Evolutionary conservation across 2,888 invertebrate species (phyloP).

Genomic region (Mystacides longicornis): DNA sequence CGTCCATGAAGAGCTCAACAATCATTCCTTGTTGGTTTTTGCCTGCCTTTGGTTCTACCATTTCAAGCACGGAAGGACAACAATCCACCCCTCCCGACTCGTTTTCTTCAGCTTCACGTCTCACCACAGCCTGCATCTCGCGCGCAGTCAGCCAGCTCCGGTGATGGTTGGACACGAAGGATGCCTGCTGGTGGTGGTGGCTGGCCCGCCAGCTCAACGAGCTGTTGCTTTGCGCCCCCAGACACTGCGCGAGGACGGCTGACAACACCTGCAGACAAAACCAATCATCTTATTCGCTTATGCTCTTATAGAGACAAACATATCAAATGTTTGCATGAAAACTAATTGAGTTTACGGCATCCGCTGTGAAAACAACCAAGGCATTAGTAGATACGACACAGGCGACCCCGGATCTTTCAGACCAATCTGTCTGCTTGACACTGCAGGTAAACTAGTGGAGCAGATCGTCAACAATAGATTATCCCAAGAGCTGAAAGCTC

Average conservation of each 20-base stretch:
- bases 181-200: background rate
- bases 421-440: too few relatives aligned
- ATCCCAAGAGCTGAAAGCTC: too few relatives aligned
- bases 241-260: conserved; percentile 22
- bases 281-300: too few relatives aligned
- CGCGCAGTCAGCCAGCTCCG: conserved; percentile 48
- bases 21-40: conserved; percentile 63
- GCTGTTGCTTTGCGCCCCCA: conserved; percentile 34
- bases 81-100: conserved; percentile 57
- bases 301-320: too few relatives aligned
- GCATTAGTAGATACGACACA: too few relatives aligned
- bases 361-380: too few relatives aligned
- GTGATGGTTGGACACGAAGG: conserved; percentile 26
- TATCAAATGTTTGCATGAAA: too few relatives aligned
- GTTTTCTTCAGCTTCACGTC: conserved; percentile 44
- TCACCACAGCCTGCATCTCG: conserved; percentile 57
- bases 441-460: too few relatives aligned
- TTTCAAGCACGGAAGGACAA: conserved; percentile 72
- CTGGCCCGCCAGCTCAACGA: conserved; percentile 37
- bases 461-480: too few relatives aligned
- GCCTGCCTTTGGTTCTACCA: conserved; percentile 71
- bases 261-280: conserved; percentile 26
- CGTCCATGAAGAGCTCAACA: conserved; percentile 69
- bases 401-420: too few relatives aligned
- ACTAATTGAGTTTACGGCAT: too few relatives aligned